These are phyloP conservation scores for Platalea minor DNA, from an alignment of 2,797 vertebrate species.

Conservation along the genomic window DNA sequence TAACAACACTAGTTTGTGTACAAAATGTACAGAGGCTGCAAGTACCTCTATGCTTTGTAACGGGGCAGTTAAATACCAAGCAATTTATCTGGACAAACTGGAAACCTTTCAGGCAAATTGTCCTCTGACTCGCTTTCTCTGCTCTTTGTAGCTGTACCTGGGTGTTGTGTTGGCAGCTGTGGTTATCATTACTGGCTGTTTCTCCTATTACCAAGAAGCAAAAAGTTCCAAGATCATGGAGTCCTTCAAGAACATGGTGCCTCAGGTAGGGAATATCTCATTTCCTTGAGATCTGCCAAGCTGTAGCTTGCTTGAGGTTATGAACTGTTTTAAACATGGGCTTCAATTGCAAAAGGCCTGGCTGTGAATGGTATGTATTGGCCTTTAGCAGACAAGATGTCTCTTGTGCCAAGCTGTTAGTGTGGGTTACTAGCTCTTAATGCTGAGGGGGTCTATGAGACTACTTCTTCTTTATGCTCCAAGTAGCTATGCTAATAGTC, in stretches of 20 bases:
- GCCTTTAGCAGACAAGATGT: background rate
- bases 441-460: background rate
- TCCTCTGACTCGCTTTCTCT: slow-evolving; percentile 34
- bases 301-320: background rate
- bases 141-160: slow-evolving; percentile 82
- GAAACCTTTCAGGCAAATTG: background rate
- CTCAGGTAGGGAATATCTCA: slow-evolving; percentile 81
- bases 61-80: background rate
- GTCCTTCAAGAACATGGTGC: slow-evolving; percentile 97
- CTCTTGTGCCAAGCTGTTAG: background rate
- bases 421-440: background rate
- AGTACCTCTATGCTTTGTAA: background rate
- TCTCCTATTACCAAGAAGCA: slow-evolving; percentile 98
- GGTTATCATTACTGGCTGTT: slow-evolving; percentile 96
- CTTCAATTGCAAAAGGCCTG: background rate
- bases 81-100: background rate
- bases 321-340: background rate
- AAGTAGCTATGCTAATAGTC: background rate
- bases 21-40: slow-evolving; percentile 1
- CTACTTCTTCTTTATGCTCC: background rate
- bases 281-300: background rate
- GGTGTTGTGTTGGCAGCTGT: slow-evolving; percentile 92
- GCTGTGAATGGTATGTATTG: background rate
- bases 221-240: slow-evolving; percentile 99
- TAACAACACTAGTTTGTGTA: slow-evolving; percentile 3